Evolutionary conservation across 2,888 invertebrate genomes (phyloP).

Genomic region (Cryptocephalus moraei): DNA sequence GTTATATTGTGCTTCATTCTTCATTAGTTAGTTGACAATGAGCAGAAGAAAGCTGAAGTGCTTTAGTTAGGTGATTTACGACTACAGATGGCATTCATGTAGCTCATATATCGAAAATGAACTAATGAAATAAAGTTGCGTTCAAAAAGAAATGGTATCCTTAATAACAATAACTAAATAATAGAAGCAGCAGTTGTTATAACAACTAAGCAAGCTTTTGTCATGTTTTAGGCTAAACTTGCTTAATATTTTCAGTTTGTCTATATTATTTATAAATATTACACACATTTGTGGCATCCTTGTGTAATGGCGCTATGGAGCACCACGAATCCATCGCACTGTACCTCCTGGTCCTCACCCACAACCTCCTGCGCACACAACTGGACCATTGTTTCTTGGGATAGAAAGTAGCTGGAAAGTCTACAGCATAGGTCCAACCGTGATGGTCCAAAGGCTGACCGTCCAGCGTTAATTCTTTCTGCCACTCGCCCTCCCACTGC

Average conservation of each 20-base stretch:
- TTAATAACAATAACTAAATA: no score
- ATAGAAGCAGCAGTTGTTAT: no score
- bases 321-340: conserved; percentile 89
- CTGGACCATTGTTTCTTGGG: conserved; percentile 81
- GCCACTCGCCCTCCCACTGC: conserved; percentile 96
- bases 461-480: conserved; percentile 66
- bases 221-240: no score
- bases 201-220: no score
- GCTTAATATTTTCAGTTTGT: neutral
- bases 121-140: no score
- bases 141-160: no score
- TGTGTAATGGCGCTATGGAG: conserved; percentile 78
- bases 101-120: no score
- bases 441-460: conserved; percentile 83
- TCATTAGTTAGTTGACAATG: no score
- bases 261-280: neutral
- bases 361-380: conserved; percentile 79
- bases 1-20: no score
- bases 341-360: conserved; percentile 80
- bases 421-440: conserved; percentile 90
- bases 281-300: conserved; percentile 67
- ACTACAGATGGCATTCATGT: no score
- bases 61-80: no score
- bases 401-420: conserved; percentile 77
- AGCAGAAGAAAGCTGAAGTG: no score